phyloP scores from a whole-genome alignment of 2,113 vertebrate genomes.

The Ancistrus triradiatus region DNA sequence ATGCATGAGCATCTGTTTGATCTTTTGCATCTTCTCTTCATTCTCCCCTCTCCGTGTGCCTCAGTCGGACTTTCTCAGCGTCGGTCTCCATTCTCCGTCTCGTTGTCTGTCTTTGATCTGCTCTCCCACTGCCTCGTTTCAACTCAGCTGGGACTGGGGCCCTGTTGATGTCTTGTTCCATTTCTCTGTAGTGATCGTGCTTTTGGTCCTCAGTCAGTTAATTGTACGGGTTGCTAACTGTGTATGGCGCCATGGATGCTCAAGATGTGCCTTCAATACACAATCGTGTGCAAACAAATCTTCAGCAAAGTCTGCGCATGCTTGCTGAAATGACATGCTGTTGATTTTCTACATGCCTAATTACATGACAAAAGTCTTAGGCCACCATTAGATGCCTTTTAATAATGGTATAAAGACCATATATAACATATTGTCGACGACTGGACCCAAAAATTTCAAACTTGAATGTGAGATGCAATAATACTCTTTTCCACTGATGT shows the following conservation, averaged over 20 bases:
- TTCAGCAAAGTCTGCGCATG: too few relatives aligned
- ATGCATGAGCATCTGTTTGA: constrained; percentile 20
- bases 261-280: neutral
- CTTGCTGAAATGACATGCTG: too few relatives aligned
- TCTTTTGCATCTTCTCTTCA: constrained; percentile 14
- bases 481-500: too few relatives aligned
- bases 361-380: too few relatives aligned
- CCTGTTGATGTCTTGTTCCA: neutral
- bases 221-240: neutral
- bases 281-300: neutral
- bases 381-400: too few relatives aligned
- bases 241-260: neutral
- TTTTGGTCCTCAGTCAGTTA: neutral
- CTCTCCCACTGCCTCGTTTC: constrained; percentile 4
- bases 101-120: constrained; percentile 22
- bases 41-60: neutral
- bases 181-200: neutral
- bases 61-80: neutral
- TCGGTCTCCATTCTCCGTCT: neutral
- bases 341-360: too few relatives aligned
- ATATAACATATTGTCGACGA: too few relatives aligned
- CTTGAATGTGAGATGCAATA: too few relatives aligned
- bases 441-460: too few relatives aligned
- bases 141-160: constrained; percentile 3
- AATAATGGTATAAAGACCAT: too few relatives aligned